phyloP scores from a whole-genome alignment of 2,113 vertebrate genomes.

The Cryptomyrus ogoouensis region DNA sequence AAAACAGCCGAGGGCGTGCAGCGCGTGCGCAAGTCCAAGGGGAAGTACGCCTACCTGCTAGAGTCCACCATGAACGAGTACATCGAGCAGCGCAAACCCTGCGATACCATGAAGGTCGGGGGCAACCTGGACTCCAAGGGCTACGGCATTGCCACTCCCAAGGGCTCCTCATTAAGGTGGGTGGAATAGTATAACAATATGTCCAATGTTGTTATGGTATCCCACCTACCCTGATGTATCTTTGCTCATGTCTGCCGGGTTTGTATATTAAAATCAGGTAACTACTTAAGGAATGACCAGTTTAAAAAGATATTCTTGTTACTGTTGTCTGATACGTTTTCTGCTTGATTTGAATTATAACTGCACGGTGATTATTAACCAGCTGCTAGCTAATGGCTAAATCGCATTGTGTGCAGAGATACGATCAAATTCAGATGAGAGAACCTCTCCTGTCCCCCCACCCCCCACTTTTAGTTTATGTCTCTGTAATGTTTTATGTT shows the following conservation, averaged over 20 bases:
- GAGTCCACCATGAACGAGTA: conserved; percentile 98
- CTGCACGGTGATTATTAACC: neutral
- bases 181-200: conserved; percentile 99
- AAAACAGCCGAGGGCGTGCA: conserved; percentile 92
- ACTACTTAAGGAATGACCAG: conserved; percentile 51
- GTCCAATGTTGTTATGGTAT: conserved; percentile 99
- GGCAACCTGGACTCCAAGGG: conserved; percentile 98
- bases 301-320: conserved; percentile 25
- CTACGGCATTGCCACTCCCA: conserved; percentile 96
- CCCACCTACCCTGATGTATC: conserved; percentile 99
- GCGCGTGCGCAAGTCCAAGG: conserved; percentile 92
- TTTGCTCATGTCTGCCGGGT: conserved; percentile 72
- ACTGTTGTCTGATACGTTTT: neutral
- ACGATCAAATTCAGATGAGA: neutral
- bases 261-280: conserved; percentile 84
- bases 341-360: conserved; percentile 12
- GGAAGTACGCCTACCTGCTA: conserved; percentile 95
- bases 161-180: conserved; percentile 99
- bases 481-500: conserved; percentile 34
- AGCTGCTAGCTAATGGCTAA: neutral
- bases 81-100: conserved; percentile 95
- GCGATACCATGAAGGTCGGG: conserved; percentile 98
- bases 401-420: neutral
- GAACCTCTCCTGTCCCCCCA: conserved; percentile 40
- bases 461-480: conserved; percentile 47